A percentile compares a stretch with the other conserved stretches of the same genome.
phyloP scores from a whole-genome alignment of 1,140 invertebrate genomes.

The Camponotus floridanus region DNA sequence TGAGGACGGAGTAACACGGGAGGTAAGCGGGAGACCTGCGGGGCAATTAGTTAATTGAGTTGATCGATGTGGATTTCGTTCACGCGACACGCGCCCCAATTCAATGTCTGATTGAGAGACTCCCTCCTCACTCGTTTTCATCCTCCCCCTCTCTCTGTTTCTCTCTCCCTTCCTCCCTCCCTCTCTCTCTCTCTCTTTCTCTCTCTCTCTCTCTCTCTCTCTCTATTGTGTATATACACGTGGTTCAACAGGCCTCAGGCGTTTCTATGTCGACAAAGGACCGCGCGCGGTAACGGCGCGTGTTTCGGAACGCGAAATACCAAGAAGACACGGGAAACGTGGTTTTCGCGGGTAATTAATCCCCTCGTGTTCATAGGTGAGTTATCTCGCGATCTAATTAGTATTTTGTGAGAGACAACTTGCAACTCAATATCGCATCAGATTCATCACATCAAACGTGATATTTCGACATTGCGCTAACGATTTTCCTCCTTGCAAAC shows the following conservation, averaged over 20 bases:
- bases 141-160: background rate
- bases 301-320: constrained; percentile 50
- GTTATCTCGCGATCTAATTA: background rate
- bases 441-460: background rate
- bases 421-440: background rate
- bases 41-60: constrained; percentile 84
- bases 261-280: constrained; percentile 76
- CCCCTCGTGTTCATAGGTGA: background rate
- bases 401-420: background rate
- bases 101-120: constrained; percentile 84
- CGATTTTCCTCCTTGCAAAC: background rate
- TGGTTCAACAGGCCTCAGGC: constrained; percentile 74
- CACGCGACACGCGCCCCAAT: constrained; percentile 79
- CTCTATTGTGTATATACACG: constrained; percentile 72
- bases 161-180: background rate
- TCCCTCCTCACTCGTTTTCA: constrained; percentile 62
- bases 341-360: constrained; percentile 41
- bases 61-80: constrained; percentile 85
- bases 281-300: constrained; percentile 51
- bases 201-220: background rate
- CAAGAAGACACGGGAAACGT: background rate
- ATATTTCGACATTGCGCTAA: background rate
- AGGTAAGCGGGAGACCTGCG: constrained; percentile 62
- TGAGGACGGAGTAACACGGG: constrained; percentile 63
- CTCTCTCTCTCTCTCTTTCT: constrained; percentile 1